Conservation (phyloP, 1,140 invertebrate genomes). For the Heterodera schachtii region DNA sequence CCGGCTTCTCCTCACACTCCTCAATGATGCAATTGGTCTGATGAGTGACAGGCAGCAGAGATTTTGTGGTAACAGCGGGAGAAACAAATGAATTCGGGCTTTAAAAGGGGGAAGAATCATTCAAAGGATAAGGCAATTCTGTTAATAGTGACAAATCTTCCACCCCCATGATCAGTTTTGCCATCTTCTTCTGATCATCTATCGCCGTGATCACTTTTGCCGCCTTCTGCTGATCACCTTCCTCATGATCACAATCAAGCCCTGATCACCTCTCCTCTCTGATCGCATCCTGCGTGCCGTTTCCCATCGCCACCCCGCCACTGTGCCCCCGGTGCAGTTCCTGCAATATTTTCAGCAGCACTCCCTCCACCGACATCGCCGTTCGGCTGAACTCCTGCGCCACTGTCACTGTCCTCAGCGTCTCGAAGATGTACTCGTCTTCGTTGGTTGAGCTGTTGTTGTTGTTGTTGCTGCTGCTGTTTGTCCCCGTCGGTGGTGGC, state of each 20-base stretch:
- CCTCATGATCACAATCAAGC: too few relatives aligned
- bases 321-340: conserved; percentile 39
- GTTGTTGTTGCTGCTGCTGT: neutral
- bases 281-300: conserved; percentile 19
- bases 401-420: conserved; percentile 53
- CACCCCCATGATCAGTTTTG: too few relatives aligned
- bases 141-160: too few relatives aligned
- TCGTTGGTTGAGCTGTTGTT: conserved; percentile 49
- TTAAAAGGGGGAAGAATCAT: neutral
- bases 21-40: conserved; percentile 37
- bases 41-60: conserved; percentile 10
- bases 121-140: too few relatives aligned
- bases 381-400: conserved; percentile 54
- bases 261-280: conserved; percentile 15
- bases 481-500: neutral
- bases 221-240: too few relatives aligned
- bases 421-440: conserved; percentile 64
- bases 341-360: conserved; percentile 59
- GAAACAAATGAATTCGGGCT: conserved; percentile 20
- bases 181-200: too few relatives aligned
- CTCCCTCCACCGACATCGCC: conserved; percentile 63
- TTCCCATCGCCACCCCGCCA: conserved; percentile 11
- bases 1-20: conserved; percentile 39
- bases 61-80: conserved; percentile 24
- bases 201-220: too few relatives aligned